Evolutionary conservation across 2,797 vertebrate genomes (phyloP), one percentile per base, ranked within the genome.

Genomic region (Sebastes vulpes): DNA sequence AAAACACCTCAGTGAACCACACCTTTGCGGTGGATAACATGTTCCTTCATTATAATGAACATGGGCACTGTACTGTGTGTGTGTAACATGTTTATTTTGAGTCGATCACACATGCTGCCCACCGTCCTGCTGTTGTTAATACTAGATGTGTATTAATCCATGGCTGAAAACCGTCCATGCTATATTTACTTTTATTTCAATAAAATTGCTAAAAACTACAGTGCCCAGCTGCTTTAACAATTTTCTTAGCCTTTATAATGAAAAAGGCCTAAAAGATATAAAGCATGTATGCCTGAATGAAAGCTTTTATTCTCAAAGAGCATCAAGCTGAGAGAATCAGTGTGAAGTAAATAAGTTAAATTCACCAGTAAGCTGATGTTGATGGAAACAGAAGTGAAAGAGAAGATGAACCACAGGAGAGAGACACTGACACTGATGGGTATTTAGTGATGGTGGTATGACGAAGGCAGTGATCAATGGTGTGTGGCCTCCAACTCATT

Each of bases 401-500:
- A 65, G 25, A 77, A 72, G 66, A 85, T 11, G 63, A 81, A 75
- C 78, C 80, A 81, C 74, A 81, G 77, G 81, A 89, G 89, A 75
- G 87, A 58, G 69, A 20, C 23, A 2, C 68, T 69, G 77, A 89
- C 77, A 84, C 81, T 73, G 88, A 84, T 74, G 86, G 80, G 82
- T 75, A 59, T 76, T 81, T 75, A 79, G 79, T 75, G 79, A 83
- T 74, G 75, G 74, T 42, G 75, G 32, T 65, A 58, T 90, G 87
- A 93, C 59, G 31, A 85, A 88, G 81, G 73, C 72, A 75, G 79
- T 87, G 93, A 93, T 93, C 88, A 92, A 78, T 89, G 90, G 58
- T 59, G 87, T 92, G 90, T 88, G 86, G 67, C 89, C 79, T 85
- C 82, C 57, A 28, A 79, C 75, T 93, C 90, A 91, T 93, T 90